A percentile compares a stretch with the other conserved stretches of the same genome.
These are phyloP conservation scores for Mycteria americana DNA, from an alignment of 2,797 vertebrate species.

Conservation along the genomic window DNA sequence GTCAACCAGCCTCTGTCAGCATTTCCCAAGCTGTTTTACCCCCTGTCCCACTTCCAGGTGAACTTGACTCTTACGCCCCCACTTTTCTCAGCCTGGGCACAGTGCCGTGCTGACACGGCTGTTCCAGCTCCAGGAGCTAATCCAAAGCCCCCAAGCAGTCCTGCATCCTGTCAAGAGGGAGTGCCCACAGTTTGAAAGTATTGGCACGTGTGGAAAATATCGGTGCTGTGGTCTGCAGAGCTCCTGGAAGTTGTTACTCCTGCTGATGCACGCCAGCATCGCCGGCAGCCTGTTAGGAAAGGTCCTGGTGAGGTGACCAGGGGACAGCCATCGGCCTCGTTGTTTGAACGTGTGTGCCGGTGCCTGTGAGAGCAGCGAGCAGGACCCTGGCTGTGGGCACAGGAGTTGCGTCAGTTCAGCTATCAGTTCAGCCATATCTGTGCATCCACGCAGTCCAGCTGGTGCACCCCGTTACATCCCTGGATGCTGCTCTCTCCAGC, in stretches of 20 bases:
- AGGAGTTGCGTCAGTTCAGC: neutral
- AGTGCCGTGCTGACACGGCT: conserved; percentile 36
- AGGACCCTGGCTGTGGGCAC: neutral
- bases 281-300: neutral
- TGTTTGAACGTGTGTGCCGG: neutral
- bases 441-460: fast-evolving
- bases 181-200: neutral
- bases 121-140: conserved; percentile 17
- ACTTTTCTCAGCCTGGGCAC: conserved; percentile 56
- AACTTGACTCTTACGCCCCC: conserved; percentile 52
- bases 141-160: conserved; percentile 54
- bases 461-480: fast-evolving
- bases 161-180: conserved; percentile 29
- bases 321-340: neutral
- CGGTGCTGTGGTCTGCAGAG: conserved; percentile 13
- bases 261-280: neutral
- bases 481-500: neutral
- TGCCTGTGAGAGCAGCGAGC: neutral
- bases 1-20: conserved; percentile 51
- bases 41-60: conserved; percentile 61
- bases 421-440: fast-evolving
- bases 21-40: conserved; percentile 55
- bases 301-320: neutral
- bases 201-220: neutral
- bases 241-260: neutral